Evolutionary conservation across 2,113 vertebrate genomes (phyloP).

Genomic region (Colossoma macropomum): DNA sequence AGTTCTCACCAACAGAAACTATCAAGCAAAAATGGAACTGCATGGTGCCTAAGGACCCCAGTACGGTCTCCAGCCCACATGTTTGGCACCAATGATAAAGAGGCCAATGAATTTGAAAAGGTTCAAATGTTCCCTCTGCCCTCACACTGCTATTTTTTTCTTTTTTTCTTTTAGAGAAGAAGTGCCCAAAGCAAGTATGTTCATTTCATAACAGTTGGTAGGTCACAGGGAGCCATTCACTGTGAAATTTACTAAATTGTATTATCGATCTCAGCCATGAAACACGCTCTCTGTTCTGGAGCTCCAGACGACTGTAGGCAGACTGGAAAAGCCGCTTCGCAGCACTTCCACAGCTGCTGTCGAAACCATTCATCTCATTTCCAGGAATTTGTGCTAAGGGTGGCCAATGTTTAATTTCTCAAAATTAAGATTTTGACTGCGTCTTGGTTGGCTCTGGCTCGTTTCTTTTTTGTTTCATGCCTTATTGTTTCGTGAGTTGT

Average conservation of each 20-base stretch:
- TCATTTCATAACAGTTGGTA: constrained; percentile 75
- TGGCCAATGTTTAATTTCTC: constrained; percentile 31
- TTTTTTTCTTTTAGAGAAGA: constrained; percentile 58
- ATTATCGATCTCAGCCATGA: constrained; percentile 80
- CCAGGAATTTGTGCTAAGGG: neutral
- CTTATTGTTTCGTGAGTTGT: constrained; percentile 52
- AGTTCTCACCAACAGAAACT: constrained; percentile 71
- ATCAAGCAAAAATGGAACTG: constrained; percentile 72
- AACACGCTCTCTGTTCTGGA: constrained; percentile 65
- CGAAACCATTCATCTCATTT: constrained; percentile 38
- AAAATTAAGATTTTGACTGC: constrained; percentile 34
- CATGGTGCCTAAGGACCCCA: constrained; percentile 69
- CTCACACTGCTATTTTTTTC: constrained; percentile 74
- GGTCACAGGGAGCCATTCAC: constrained; percentile 79
- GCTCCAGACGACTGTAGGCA: constrained; percentile 42
- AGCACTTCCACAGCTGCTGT: constrained; percentile 30
- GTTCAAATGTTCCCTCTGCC: constrained; percentile 76
- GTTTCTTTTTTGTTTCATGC: constrained; percentile 16
- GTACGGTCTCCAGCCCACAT: constrained; percentile 72
- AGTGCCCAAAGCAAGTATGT: constrained; percentile 73
- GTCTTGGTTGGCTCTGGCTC: constrained; percentile 14
- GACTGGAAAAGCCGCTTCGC: constrained; percentile 46
- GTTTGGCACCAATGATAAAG: constrained; percentile 74
- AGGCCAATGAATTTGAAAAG: constrained; percentile 77
- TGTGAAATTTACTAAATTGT: constrained; percentile 77